Conservation (phyloP, 2,113 vertebrate genomes). For the Mustela nigripes region DNA sequence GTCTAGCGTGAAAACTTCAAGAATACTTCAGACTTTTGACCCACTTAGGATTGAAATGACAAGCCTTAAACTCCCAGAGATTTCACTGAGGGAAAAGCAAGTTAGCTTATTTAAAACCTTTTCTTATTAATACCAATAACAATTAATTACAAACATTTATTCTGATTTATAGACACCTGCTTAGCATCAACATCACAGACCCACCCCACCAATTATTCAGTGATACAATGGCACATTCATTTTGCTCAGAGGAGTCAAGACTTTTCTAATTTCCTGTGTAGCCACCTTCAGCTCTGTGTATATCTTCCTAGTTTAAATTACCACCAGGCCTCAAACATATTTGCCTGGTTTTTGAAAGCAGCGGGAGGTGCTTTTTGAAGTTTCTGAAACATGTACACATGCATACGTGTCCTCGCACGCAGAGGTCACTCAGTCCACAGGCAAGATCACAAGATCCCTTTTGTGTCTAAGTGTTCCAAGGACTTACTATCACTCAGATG, state of each 20-base stretch:
- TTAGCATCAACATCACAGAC: conserved; percentile 86
- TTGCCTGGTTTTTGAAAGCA: conserved; percentile 87
- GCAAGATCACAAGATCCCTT: conserved; percentile 63
- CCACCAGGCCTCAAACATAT: conserved; percentile 88
- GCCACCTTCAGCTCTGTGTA: conserved; percentile 82
- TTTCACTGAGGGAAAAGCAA: conserved; percentile 53
- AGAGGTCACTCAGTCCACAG: conserved; percentile 12
- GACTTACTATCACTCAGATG: conserved; percentile 78
- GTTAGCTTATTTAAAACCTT: conserved; percentile 73
- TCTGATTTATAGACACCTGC: conserved; percentile 87
- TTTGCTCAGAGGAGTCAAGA: conserved; percentile 81
- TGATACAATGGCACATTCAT: conserved; percentile 85
- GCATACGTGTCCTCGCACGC: accelerated
- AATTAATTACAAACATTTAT: conserved; percentile 83
- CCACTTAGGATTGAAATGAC: conserved; percentile 3
- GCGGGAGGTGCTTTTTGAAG: conserved; percentile 89
- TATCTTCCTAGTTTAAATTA: conserved; percentile 88
- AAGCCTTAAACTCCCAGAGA: conserved; percentile 39
- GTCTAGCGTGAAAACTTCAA: background rate
- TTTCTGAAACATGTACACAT: conserved; percentile 80
- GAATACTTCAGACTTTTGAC: background rate
- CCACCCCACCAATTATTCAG: conserved; percentile 86
- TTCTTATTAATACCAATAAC: conserved; percentile 79
- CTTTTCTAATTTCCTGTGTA: conserved; percentile 89
- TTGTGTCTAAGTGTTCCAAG: conserved; percentile 72